Base-by-base conservation (phyloP, 2,888 invertebrate species). In the Horisme vitalbata region DNA sequence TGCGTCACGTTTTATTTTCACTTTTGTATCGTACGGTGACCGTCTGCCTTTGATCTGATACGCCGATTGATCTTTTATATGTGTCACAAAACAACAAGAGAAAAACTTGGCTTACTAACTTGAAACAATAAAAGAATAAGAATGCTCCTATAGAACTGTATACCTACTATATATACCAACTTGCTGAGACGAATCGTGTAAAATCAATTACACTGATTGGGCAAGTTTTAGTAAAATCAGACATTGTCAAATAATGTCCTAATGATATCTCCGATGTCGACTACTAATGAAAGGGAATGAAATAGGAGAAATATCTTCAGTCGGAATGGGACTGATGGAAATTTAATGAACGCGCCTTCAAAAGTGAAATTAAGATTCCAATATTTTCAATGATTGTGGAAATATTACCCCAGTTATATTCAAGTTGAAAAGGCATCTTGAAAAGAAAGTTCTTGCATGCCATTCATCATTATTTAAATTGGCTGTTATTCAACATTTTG, bases 301-400 rank as follows among this genome's bases (percentile, higher is more conserved):
- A 44, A 35, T 49, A 41, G 32, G 32, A 45, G 36, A 47, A 49
- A 44, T 49, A 49, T 49, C 31, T 45, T 26, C 27, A 33, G 41
- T 49, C 44, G 44, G 35, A 49, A 49, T 41, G 49, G 44, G 23
- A 26, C 44, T 49, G 49, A 49, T 49, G 49, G 49, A 44, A 49
- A 49, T 44, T 49, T 49, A 49, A 49, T 45, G 49, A 44, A 44
- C 39, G 35, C 20, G 9, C 21, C 32, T 39, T 23, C 39, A 21
- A 35, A 43, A 35, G 23, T 12, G 6, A 36, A 38, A 48, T 48
- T 44, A 38, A 35, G 38, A 48, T 48, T 43, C 38, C 38, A 27
- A 43, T 38, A 20, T 34, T 43, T 31, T 7, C 43, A 34, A 26
- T 21, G 38, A 38, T 39, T 38, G 21, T 32, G 33, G 21, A 33